phyloP scores from a whole-genome alignment of 2,888 invertebrate species.

The Philaethria dido region DNA sequence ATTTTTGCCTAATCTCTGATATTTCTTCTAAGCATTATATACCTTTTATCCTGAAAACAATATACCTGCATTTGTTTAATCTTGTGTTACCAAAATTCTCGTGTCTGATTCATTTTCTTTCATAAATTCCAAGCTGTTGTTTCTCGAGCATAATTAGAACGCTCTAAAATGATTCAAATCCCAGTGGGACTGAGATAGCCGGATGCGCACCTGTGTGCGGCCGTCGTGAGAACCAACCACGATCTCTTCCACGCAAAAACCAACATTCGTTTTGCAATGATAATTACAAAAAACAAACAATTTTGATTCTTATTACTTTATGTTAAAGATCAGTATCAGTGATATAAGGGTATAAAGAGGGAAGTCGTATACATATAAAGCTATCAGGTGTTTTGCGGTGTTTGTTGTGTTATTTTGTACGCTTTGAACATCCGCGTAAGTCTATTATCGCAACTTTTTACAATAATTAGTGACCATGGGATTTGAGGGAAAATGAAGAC shows the following conservation, averaged over 20 bases:
- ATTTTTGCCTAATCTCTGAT: no score
- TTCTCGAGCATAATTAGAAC: constrained; percentile 63
- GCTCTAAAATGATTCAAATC: constrained; percentile 67
- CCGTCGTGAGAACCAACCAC: constrained; percentile 75
- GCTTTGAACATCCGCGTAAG: constrained; percentile 75
- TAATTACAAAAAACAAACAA: constrained; percentile 23
- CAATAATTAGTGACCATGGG: constrained; percentile 56
- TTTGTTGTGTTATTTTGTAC: constrained; percentile 80
- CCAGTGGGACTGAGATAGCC: constrained; percentile 68
- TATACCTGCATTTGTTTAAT: no score
- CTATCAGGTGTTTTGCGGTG: constrained; percentile 64
- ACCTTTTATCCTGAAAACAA: no score
- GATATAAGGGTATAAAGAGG: background rate
- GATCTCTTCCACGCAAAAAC: constrained; percentile 53
- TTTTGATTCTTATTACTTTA: constrained; percentile 39
- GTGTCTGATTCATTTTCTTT: constrained; percentile 23
- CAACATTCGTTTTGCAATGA: constrained; percentile 28
- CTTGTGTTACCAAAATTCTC: background rate
- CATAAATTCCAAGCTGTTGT: constrained; percentile 50
- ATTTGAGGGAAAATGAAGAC: background rate
- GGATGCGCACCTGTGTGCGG: constrained; percentile 79
- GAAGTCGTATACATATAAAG: constrained; percentile 40
- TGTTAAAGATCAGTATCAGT: constrained; percentile 26
- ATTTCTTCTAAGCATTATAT: no score
- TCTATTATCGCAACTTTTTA: constrained; percentile 75